Evolutionary conservation across 1,140 invertebrate genomes (phyloP).

Genomic region (Diorhabda carinulata): DNA sequence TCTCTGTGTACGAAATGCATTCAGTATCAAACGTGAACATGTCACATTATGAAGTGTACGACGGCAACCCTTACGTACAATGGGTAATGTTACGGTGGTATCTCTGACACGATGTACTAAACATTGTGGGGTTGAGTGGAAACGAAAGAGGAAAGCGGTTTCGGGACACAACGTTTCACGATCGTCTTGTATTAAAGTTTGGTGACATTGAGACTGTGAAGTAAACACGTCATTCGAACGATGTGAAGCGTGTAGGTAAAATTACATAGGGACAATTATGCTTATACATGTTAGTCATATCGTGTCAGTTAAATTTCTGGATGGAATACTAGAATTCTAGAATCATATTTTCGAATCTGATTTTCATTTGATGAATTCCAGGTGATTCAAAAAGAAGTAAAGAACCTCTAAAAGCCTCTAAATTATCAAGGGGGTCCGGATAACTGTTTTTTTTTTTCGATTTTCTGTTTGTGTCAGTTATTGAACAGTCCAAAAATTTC

Average conservation of each 20-base stretch:
- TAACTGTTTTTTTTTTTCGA: too few species aligned
- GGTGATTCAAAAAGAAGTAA: too few species aligned
- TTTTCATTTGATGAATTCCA: too few species aligned
- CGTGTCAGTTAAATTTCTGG: too few species aligned
- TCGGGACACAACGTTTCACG: background rate
- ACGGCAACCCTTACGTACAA: background rate
- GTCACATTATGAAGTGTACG: background rate
- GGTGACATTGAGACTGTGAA: background rate
- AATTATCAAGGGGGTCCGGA: too few species aligned
- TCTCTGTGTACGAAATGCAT: background rate
- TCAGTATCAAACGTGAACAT: background rate
- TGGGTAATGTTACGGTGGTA: background rate
- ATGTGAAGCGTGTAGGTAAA: background rate
- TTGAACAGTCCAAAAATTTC: too few species aligned
- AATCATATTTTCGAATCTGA: too few species aligned
- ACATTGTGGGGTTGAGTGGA: background rate
- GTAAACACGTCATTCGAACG: background rate
- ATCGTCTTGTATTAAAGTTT: constrained; percentile 2
- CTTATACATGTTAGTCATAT: too few species aligned
- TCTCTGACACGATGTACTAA: constrained; percentile 1
- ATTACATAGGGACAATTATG: background rate
- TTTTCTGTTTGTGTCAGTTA: too few species aligned
- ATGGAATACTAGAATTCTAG: too few species aligned
- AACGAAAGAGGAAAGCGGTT: constrained; percentile 1
- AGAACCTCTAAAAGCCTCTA: too few species aligned